Evolutionary conservation across 1,140 invertebrate species (phyloP).

Genomic region (Hypothenemus hampei): DNA sequence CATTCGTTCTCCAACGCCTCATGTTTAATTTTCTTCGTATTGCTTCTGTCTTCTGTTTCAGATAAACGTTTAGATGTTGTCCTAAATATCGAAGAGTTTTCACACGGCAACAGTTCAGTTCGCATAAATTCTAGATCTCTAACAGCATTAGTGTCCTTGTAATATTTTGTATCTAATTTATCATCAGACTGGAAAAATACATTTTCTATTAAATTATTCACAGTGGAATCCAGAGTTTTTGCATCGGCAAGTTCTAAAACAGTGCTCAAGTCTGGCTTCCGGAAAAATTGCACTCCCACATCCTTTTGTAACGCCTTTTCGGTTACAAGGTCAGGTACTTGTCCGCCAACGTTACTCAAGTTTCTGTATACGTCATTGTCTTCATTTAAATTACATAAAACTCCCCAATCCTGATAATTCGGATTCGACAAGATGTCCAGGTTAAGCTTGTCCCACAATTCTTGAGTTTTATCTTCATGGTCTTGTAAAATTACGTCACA

Average conservation of each 20-base stretch:
- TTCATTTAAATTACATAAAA: not conserved
- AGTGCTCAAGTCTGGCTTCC: not conserved
- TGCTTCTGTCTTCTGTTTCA: not conserved
- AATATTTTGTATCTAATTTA: too few relatives aligned
- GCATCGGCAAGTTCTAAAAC: not conserved
- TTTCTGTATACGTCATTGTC: not conserved
- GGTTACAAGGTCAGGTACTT: too few relatives aligned
- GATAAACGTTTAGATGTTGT: not conserved
- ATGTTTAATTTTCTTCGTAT: not conserved
- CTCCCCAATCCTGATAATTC: not conserved
- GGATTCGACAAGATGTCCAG: not conserved
- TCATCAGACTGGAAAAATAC: slow-evolving; percentile 1
- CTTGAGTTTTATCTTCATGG: slow-evolving; percentile 1
- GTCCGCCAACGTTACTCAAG: not conserved
- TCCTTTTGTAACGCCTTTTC: not conserved
- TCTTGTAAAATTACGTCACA: slow-evolving; percentile 21
- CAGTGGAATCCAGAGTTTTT: not conserved
- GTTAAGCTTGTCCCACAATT: not conserved
- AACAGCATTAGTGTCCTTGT: too few relatives aligned
- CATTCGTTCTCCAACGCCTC: not conserved
- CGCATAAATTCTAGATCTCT: not conserved
- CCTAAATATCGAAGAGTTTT: not conserved
- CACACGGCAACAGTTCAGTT: slow-evolving; percentile 1
- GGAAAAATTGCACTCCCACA: slow-evolving; percentile 5
- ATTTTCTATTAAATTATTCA: slow-evolving; percentile 2